These are phyloP conservation scores for Alloscopus bannaensis DNA, from an alignment of 2,888 invertebrate genomes.

Conservation along the genomic window DNA sequence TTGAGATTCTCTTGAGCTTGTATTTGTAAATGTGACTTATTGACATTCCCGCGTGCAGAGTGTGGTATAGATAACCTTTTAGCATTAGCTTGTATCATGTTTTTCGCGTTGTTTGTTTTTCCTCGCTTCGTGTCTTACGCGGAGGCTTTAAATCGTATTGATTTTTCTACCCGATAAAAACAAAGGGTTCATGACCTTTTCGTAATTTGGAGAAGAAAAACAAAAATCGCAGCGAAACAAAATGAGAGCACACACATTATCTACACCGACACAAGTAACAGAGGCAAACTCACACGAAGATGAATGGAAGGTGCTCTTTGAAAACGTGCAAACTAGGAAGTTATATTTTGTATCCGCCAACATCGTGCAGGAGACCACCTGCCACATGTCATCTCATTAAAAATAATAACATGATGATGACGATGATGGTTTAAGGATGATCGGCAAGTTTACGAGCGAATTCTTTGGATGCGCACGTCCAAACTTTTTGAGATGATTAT, in stretches of 20 bases:
- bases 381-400: conserved; percentile 56
- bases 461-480: conserved; percentile 1
- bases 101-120: too few relatives aligned
- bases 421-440: background rate
- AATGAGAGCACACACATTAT: conserved; percentile 10
- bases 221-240: background rate
- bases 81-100: too few relatives aligned
- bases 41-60: too few relatives aligned
- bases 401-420: conserved; percentile 35
- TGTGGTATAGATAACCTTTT: too few relatives aligned
- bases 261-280: too few relatives aligned
- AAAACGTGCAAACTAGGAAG: conserved; percentile 21
- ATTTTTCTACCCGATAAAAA: conserved; percentile 18
- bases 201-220: background rate
- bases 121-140: too few relatives aligned
- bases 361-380: conserved; percentile 7
- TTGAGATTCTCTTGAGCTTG: too few relatives aligned
- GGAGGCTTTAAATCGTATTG: conserved; percentile 19
- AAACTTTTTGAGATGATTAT: conserved; percentile 55
- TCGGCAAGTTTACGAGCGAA: background rate
- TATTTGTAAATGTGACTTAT: too few relatives aligned
- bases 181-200: conserved; percentile 21
- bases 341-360: conserved; percentile 15
- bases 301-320: too few relatives aligned
- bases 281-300: too few relatives aligned